Conservation (phyloP, 2,888 invertebrate species). For the Prenolepis imparis region DNA sequence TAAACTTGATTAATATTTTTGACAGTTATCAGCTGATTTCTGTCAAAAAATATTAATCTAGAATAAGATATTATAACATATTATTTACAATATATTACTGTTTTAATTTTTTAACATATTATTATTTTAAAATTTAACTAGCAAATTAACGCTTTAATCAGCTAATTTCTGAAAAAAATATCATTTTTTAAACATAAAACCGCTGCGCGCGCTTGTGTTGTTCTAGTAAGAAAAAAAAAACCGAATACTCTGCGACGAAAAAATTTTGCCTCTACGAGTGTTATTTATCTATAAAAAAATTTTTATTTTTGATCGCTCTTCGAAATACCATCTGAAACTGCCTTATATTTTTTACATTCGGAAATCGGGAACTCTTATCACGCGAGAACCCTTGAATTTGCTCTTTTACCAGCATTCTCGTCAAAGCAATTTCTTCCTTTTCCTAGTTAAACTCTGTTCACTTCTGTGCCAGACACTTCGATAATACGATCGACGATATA, state of each 20-base stretch:
- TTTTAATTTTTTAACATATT: too few species aligned
- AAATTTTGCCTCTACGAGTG: not conserved
- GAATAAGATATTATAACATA: too few species aligned
- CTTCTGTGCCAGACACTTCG: slow-evolving; percentile 49
- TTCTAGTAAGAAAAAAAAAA: too few species aligned
- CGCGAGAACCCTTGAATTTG: slow-evolving; percentile 24
- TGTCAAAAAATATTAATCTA: too few species aligned
- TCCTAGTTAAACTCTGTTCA: slow-evolving; percentile 42
- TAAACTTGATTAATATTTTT: too few species aligned
- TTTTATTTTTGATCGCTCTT: not conserved
- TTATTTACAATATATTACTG: too few species aligned
- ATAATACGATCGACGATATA: slow-evolving; percentile 70
- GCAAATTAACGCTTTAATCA: too few species aligned
- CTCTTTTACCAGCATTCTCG: slow-evolving; percentile 37
- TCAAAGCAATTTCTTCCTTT: slow-evolving; percentile 44
- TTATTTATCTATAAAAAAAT: not conserved
- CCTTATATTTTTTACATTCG: not conserved
- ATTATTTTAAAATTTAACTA: too few species aligned
- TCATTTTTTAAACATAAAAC: too few species aligned
- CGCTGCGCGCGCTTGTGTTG: too few species aligned
- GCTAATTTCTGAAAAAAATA: too few species aligned
- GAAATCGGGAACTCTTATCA: not conserved
- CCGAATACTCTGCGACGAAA: not conserved
- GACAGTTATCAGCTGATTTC: too few species aligned
- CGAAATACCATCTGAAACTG: not conserved